Percentiles rank a stretch among this genome's conserved stretches.
Evolutionary conservation across 2,113 vertebrate genomes (phyloP).

Genomic region (Malaclemys terrapin): DNA sequence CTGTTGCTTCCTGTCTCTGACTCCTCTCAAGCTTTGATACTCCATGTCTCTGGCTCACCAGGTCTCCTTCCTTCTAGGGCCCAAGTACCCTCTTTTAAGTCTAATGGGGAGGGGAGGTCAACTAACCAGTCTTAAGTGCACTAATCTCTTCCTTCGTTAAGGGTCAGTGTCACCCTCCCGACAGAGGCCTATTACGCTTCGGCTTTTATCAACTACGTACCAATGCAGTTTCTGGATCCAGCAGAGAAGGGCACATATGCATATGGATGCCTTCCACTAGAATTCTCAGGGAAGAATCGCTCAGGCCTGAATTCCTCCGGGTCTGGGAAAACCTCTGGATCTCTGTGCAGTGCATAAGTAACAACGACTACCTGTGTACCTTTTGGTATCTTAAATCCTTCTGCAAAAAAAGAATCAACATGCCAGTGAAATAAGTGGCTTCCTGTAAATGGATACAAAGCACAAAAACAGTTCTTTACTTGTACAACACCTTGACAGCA

Average conservation of each 20-base stretch:
- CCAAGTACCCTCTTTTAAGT: background rate
- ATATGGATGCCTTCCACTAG: conserved; percentile 84
- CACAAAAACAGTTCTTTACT: background rate
- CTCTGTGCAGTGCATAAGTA: conserved; percentile 89
- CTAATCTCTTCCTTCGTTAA: background rate
- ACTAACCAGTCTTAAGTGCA: background rate
- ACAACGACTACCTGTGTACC: conserved; percentile 82
- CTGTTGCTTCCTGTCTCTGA: background rate
- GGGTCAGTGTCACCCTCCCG: background rate
- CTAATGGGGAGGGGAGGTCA: background rate
- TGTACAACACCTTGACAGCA: background rate
- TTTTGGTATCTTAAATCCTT: conserved; percentile 84
- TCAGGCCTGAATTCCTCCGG: conserved; percentile 93
- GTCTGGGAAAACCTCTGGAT: conserved; percentile 88
- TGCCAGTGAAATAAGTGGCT: background rate
- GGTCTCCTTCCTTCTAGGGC: background rate
- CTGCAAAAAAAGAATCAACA: conserved; percentile 70
- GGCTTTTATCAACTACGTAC: conserved; percentile 73
- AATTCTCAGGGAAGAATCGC: conserved; percentile 90
- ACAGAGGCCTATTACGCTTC: background rate
- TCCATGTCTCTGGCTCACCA: background rate
- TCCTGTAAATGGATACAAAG: background rate
- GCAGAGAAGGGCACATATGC: conserved; percentile 95
- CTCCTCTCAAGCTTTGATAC: background rate
- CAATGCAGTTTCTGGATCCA: conserved; percentile 95